These are phyloP conservation scores for Subanguina moxae DNA, from an alignment of 1,140 invertebrate genomes.

Conservation along the genomic window DNA sequence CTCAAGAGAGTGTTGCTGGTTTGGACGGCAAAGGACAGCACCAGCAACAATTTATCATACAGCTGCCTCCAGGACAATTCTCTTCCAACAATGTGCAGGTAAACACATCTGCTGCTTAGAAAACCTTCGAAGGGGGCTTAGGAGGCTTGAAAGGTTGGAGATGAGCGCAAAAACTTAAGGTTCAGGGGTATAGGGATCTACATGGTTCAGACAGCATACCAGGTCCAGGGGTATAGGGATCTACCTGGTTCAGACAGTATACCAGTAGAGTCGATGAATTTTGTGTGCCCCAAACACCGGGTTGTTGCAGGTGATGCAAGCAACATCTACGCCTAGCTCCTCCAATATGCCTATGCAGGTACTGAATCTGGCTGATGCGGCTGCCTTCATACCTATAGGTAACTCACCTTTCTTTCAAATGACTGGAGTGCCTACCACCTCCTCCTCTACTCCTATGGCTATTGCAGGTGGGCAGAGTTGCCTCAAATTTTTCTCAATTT, in stretches of 20 bases:
- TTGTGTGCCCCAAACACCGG: background rate
- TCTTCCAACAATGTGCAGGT: constrained; percentile 6
- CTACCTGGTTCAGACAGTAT: no score
- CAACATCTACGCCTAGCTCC: background rate
- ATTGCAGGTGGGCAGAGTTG: background rate
- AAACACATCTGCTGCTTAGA: no score
- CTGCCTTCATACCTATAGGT: constrained; percentile 18
- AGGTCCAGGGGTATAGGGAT: no score
- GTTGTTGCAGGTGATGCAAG: constrained; percentile 6
- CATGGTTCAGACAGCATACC: no score
- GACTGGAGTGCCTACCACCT: background rate
- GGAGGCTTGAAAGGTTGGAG: no score
- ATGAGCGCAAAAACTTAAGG: no score
- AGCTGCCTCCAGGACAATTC: constrained; percentile 7
- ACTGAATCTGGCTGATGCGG: constrained; percentile 24
- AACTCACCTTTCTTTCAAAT: constrained; percentile 9
- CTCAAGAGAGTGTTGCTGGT: background rate
- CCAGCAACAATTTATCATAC: constrained; percentile 15
- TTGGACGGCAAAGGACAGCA: background rate
- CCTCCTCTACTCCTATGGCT: background rate
- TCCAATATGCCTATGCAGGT: constrained; percentile 24
- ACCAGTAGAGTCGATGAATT: background rate
- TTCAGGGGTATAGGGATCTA: no score
- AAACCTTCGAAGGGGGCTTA: no score
- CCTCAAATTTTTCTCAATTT: background rate